Percentiles rank a stretch among this genome's conserved stretches.
These are phyloP conservation scores for Leptestheria dahalacensis DNA, from an alignment of 1,140 invertebrate genomes.

Conservation along the genomic window DNA sequence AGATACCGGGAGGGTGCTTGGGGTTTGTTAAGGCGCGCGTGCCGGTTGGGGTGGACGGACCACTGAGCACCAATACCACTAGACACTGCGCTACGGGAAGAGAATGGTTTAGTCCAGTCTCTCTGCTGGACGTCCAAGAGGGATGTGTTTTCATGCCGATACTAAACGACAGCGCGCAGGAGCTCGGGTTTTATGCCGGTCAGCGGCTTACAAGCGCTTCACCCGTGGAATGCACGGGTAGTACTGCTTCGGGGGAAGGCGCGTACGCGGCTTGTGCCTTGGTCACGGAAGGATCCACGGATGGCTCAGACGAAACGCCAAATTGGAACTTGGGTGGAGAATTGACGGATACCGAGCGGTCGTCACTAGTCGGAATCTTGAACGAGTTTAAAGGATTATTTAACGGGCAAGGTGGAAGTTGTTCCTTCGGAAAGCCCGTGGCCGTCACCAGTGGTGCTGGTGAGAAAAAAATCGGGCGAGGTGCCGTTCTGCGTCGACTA, in stretches of 20 bases:
- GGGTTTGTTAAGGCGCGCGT: too few species aligned
- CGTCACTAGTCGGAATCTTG: neutral
- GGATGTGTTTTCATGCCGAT: too few species aligned
- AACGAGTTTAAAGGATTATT: neutral
- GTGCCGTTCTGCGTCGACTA: slow-evolving; percentile 32
- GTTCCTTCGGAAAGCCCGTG: neutral
- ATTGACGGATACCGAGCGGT: neutral
- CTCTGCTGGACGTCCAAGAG: too few species aligned
- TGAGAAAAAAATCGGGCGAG: slow-evolving; percentile 1
- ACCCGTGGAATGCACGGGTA: neutral
- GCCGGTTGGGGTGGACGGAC: too few species aligned
- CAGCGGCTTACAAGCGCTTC: neutral
- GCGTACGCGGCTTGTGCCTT: too few species aligned
- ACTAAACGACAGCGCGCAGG: too few species aligned
- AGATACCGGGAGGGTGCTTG: neutral
- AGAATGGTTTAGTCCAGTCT: neutral
- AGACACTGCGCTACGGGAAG: too few species aligned
- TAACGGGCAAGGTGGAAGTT: neutral
- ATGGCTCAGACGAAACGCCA: neutral
- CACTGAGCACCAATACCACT: too few species aligned
- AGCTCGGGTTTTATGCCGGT: too few species aligned
- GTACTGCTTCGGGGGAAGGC: neutral
- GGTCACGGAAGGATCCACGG: too few species aligned
- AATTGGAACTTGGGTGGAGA: neutral
- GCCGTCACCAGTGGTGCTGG: too few species aligned